Conservation (phyloP, 2,888 invertebrate genomes). For the Andrena flavipes region DNA sequence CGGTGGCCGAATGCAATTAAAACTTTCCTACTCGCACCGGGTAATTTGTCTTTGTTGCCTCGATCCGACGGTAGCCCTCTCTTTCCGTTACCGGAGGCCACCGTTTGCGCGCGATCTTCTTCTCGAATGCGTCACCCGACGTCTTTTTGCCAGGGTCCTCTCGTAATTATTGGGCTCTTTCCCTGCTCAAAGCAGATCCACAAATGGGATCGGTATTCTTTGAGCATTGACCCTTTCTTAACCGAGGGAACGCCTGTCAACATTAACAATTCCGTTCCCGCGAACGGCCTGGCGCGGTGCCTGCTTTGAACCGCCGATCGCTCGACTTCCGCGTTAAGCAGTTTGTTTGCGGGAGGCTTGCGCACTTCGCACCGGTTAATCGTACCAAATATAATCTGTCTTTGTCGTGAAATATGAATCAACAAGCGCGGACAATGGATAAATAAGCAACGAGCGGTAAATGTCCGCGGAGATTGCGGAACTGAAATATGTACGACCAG, state of each 20-base stretch:
- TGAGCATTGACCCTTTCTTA: background rate
- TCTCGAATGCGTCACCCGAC: slow-evolving; percentile 32
- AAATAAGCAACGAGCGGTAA: background rate
- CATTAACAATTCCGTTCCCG: background rate
- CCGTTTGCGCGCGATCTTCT: slow-evolving; percentile 58
- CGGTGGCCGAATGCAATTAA: slow-evolving; percentile 77
- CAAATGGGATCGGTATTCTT: slow-evolving; percentile 12
- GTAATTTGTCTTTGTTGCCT: slow-evolving; percentile 80
- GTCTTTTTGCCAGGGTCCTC: slow-evolving; percentile 1
- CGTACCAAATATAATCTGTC: background rate
- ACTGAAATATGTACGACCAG: background rate
- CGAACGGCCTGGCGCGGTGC: background rate
- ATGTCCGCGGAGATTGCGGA: background rate
- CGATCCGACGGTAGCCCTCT: slow-evolving; percentile 18
- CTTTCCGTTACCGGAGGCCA: slow-evolving; percentile 47
- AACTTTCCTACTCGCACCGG: slow-evolving; percentile 80
- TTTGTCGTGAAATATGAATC: background rate
- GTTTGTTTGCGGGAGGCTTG: background rate
- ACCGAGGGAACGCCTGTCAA: background rate
- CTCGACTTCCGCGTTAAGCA: background rate
- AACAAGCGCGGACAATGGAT: slow-evolving; percentile 2
- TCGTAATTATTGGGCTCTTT: slow-evolving; percentile 14
- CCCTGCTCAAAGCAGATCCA: background rate
- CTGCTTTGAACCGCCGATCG: background rate
- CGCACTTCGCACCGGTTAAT: background rate